Evolutionary conservation across 2,888 invertebrate species (phyloP), one percentile per base, ranked within the genome.

Genomic region (Acleris cristana): DNA sequence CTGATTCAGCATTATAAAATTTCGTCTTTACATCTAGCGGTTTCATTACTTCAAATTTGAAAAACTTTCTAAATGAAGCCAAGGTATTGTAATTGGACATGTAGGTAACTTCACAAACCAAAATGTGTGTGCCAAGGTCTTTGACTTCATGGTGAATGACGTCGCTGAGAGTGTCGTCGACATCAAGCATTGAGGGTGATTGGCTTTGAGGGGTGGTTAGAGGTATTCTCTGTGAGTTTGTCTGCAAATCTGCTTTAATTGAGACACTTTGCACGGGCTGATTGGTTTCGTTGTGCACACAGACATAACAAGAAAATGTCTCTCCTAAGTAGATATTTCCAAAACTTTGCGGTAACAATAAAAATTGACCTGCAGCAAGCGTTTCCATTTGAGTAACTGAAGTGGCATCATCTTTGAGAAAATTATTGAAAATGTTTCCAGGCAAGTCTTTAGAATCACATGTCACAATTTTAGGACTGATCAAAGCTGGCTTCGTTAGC

Each of bases 111-210:
- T 99, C 98, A 91, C 99, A 99, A 2, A 99, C 98, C 74, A 99
- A 92, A 82, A 99, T 99, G 84, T 99, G 99, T 55, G 98, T 98
- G 52, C 99, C 99, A 75, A 98, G 96, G 92, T 99, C 99, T 89
- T 99, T 99, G n/a, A 99, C 99, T 94, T 99, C 99, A 91, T 99
- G 99, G 81, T 98, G 97, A 80, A 99, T 98, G 45, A 99, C 97
- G 90, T 98, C 97, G 90, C 99, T 98, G 18, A 99, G 94, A 14
- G 98, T 98, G 81, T 96, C 96, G 78, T 97, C 97, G 1, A 98
- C 96, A 76, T 93, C 93, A 61, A 96, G 85, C 76, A 94, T 91
- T 0, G 94, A 90, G 8, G 95, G 94, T 2, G 94, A 87, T 74
- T 95, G 94, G 71, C 94, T 95, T 77, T 95, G 95, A 76, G 95